Conservation (phyloP, 2,113 vertebrate genomes). For the Chionomys nivalis region DNA sequence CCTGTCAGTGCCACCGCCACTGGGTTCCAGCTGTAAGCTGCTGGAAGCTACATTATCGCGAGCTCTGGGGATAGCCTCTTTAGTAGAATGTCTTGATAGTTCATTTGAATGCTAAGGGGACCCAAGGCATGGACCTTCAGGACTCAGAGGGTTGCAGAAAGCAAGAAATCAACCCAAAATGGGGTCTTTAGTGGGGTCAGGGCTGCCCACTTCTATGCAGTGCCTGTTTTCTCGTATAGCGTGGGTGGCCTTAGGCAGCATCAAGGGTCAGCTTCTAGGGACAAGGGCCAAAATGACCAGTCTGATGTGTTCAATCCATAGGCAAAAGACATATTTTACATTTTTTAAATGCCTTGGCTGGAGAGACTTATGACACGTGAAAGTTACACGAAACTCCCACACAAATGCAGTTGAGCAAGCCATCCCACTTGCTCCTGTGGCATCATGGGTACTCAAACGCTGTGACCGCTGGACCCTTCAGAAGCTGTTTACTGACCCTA, state of each 20-base stretch:
- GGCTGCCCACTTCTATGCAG: background rate
- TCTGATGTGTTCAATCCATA: background rate
- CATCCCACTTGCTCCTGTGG: background rate
- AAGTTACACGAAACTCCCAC: background rate
- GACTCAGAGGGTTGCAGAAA: background rate
- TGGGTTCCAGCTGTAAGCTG: background rate
- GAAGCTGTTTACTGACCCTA: accelerated
- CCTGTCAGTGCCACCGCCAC: background rate
- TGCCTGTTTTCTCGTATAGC: background rate
- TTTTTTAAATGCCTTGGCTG: too few species aligned
- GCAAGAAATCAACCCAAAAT: background rate
- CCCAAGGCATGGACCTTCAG: background rate
- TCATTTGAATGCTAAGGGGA: background rate
- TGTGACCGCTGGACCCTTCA: background rate
- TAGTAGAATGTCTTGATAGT: background rate
- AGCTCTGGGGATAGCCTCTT: background rate
- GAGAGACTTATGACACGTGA: background rate
- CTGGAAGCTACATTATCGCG: accelerated
- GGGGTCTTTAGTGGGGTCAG: background rate
- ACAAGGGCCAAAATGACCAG: background rate
- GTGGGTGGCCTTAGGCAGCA: accelerated
- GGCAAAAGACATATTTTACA: background rate
- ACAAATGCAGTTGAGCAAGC: background rate
- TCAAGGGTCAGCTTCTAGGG: background rate
- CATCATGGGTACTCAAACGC: background rate